A percentile compares a stretch with the other conserved stretches of the same genome.
Conservation (phyloP, 2,113 vertebrate genomes). For the Oceanodroma tethys region DNA sequence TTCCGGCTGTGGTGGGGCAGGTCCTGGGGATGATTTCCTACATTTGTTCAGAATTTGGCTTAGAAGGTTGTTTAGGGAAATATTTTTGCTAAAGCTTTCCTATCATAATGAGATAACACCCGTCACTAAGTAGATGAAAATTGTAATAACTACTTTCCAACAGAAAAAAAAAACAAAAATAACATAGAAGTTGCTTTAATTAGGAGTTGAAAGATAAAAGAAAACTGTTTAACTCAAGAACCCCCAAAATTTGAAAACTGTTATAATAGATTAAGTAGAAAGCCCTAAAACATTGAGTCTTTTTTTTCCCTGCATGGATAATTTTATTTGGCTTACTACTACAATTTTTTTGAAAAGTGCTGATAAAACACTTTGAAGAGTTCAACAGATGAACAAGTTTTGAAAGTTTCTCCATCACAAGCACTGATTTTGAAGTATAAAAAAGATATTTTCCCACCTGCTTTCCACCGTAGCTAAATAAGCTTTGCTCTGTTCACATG, state of each 20-base stretch:
- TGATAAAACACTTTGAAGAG: neutral
- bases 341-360: accelerated
- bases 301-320: neutral
- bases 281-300: neutral
- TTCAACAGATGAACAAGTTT: neutral
- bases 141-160: neutral
- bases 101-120: neutral
- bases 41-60: neutral
- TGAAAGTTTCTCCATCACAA: neutral
- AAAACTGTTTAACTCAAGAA: neutral
- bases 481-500: conserved; percentile 66
- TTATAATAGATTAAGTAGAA: neutral
- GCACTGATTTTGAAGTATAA: neutral
- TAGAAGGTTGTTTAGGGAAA: neutral
- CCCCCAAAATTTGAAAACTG: neutral
- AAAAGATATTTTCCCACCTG: conserved; percentile 72
- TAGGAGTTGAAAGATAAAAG: neutral
- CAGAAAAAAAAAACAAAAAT: neutral
- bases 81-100: neutral
- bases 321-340: neutral
- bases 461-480: conserved; percentile 78
- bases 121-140: neutral
- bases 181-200: neutral
- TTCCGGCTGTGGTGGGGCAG: neutral
- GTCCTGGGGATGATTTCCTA: neutral